Evolutionary conservation across 2,888 invertebrate genomes (phyloP).

Genomic region (Chorisops tibialis): DNA sequence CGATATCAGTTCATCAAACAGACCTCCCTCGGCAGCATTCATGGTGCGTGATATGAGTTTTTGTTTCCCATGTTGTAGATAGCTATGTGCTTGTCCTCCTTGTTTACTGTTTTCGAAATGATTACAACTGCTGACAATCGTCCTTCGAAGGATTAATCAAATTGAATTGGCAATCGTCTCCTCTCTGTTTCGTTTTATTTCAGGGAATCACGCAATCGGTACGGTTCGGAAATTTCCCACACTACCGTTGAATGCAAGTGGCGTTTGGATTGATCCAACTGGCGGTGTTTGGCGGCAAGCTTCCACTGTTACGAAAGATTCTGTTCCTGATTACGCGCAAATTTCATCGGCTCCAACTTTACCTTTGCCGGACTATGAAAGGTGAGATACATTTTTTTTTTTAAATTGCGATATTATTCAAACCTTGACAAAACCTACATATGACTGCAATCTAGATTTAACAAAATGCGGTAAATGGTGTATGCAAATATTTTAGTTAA

Average conservation of each 20-base stretch:
- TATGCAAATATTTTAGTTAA: too few species aligned
- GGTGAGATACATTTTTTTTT: conserved; percentile 41
- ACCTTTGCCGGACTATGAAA: conserved; percentile 52
- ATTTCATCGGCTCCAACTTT: conserved; percentile 45
- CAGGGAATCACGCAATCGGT: conserved; percentile 54
- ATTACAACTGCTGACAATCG: not conserved
- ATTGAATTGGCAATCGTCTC: conserved; percentile 14
- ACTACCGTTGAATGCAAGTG: conserved; percentile 50
- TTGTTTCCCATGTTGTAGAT: not conserved
- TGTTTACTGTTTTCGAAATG: not conserved
- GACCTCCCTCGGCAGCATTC: conserved; percentile 61
- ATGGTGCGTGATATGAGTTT: conserved; percentile 47
- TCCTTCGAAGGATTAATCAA: not conserved
- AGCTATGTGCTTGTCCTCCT: not conserved
- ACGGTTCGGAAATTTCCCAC: conserved; percentile 53
- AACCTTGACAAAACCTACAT: too few species aligned
- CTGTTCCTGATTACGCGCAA: conserved; percentile 52
- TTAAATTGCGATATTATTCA: too few species aligned
- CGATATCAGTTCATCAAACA: conserved; percentile 69
- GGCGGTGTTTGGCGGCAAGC: conserved; percentile 53
- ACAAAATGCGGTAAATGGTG: too few species aligned
- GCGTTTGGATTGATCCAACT: conserved; percentile 53
- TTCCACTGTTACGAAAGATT: conserved; percentile 48
- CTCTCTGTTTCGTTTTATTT: conserved; percentile 39
- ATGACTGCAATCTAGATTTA: too few species aligned